Evolutionary conservation across 2,888 invertebrate genomes (phyloP), one percentile per base, ranked within the genome.

Genomic region (Poecilobothrus nobilitatus): DNA sequence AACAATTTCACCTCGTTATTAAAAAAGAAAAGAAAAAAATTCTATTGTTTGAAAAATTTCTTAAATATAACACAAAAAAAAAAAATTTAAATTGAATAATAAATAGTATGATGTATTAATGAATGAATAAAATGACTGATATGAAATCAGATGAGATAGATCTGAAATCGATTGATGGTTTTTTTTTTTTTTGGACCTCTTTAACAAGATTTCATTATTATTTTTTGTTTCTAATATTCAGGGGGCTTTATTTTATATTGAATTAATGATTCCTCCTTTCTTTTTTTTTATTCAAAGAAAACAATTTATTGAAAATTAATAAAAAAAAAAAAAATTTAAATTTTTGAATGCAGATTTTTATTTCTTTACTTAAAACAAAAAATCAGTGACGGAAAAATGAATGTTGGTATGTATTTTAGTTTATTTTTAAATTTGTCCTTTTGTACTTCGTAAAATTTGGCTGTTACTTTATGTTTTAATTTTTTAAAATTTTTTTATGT

Each of bases 21-120:
- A 53, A 53, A 6, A 53, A 53, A 53, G 18, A 53, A 53, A 27
- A 53, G 18, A 37, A 8, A 53, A 18, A 53, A 53, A 53, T 53
- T n/a, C 53, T 53, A 53, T 53, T 53, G 53, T 53, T 53, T 53
- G 18, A 53, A 53, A 53, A 53, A n/a, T 53, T 18, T 41, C 15
- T 27, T 53, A 53, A 53, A 53, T 53, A 53, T 6, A 18, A 53
- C 7, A 53, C 7, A 12, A 37, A 37, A 37, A 10, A 37, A 12
- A 37, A 37, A 18, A 53, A 53, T 53, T 12, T 6, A 18, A 53
- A 53, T 18, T 53, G 15, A 53, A 53, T 53, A 53, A 53, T 53
- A 53, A 53, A 53, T 18, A n/a, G 53, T 53, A 53, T 53, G 53
- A 53, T 53, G 53, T 53, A 53, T 53, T 53, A 53, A 53, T 53